A percentile compares a stretch with the other conserved stretches of the same genome.
Conservation (phyloP, 2,113 vertebrate genomes). For the Cebus imitator region DNA sequence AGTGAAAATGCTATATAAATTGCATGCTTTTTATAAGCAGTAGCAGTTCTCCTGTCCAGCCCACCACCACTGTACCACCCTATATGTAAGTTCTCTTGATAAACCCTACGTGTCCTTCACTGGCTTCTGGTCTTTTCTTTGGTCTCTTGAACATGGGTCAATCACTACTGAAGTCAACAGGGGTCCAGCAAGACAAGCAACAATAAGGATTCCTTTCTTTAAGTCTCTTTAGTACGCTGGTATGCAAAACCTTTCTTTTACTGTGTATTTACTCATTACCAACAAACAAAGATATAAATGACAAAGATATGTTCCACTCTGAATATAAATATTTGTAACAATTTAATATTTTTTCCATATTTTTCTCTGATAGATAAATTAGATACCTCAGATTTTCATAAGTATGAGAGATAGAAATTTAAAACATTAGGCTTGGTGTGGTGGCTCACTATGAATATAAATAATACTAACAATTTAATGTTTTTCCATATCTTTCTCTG, state of each 20-base stretch:
- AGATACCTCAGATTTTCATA: background rate
- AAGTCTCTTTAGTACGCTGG: slow-evolving; percentile 65
- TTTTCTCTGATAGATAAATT: background rate
- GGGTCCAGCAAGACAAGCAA: background rate
- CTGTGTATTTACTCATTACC: slow-evolving; percentile 33
- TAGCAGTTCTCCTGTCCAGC: too few species aligned
- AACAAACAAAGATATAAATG: slow-evolving; percentile 57
- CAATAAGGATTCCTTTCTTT: slow-evolving; percentile 63
- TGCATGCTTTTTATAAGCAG: too few species aligned
- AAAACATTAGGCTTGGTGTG: background rate
- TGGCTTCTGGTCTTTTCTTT: too few species aligned
- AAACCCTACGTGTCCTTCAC: too few species aligned
- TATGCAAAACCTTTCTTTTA: slow-evolving; percentile 64
- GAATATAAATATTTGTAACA: slow-evolving; percentile 44
- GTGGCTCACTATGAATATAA: slow-evolving; percentile 16
- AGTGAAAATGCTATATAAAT: too few species aligned
- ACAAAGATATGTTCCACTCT: background rate
- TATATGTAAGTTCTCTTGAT: too few species aligned
- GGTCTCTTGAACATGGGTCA: too few species aligned
- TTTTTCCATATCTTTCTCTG: background rate
- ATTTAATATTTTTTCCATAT: background rate
- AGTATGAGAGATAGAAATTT: background rate
- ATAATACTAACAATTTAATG: background rate
- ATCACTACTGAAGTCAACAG: too few species aligned
- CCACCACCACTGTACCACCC: too few species aligned